A percentile compares a stretch with the other conserved stretches of the same genome.
phyloP scores from a whole-genome alignment of 2,113 vertebrate species.

The Collichthys lucidus region DNA sequence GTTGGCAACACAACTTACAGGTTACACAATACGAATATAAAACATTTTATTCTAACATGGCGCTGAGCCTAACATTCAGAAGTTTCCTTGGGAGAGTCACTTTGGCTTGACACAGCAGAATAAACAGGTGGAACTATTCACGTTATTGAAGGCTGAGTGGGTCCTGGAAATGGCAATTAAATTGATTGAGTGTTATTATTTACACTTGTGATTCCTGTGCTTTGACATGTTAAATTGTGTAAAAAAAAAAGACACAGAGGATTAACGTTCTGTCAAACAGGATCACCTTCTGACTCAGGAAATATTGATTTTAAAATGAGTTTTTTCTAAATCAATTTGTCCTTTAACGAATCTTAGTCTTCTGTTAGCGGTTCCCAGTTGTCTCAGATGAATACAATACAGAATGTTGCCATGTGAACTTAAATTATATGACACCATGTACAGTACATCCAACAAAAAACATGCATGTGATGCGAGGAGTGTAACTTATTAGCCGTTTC shows the following conservation, averaged over 20 bases:
- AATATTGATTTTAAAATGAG: too few species aligned
- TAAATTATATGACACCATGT: neutral
- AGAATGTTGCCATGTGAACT: constrained; percentile 8
- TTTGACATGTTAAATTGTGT: neutral
- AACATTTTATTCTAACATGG: too few species aligned
- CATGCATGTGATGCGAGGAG: accelerated
- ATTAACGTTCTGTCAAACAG: neutral
- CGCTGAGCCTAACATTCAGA: neutral
- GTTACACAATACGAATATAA: too few species aligned
- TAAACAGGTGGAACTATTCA: neutral
- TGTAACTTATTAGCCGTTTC: constrained; percentile 11
- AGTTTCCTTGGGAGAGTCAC: neutral
- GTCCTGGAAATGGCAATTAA: constrained; percentile 2
- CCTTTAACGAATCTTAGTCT: neutral
- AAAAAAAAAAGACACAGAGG: too few species aligned
- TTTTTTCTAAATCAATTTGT: neutral
- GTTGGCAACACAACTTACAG: too few species aligned
- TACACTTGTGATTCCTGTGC: neutral
- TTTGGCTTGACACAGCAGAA: neutral
- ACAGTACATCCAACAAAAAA: neutral
- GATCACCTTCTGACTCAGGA: too few species aligned
- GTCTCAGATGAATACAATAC: too few species aligned
- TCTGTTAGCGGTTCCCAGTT: neutral
- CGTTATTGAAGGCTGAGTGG: neutral
- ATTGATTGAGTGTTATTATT: neutral